Evolutionary conservation across 2,797 vertebrate species (phyloP).

Genomic region (Chelonia mydas): DNA sequence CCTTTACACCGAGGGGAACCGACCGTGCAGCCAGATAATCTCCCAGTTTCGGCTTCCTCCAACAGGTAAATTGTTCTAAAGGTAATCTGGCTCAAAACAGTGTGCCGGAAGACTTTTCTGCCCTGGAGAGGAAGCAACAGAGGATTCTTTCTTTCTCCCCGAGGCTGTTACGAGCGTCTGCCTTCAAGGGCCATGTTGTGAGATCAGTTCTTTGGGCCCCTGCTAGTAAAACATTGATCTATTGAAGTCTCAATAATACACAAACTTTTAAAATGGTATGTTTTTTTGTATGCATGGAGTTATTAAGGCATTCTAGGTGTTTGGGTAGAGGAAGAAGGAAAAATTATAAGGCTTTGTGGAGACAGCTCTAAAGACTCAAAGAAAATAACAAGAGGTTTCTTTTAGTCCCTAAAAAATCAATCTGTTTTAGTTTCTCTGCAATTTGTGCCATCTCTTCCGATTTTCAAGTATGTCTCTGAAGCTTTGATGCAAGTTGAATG

Average conservation of each 20-base stretch:
- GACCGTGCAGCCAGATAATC: neutral
- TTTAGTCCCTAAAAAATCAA: slow-evolving; percentile 43
- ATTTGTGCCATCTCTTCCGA: slow-evolving; percentile 33
- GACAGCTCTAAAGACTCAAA: neutral
- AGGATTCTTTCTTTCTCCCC: neutral
- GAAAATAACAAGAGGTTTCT: neutral
- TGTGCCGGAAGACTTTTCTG: accelerated
- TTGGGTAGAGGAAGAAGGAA: neutral
- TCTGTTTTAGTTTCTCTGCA: slow-evolving; percentile 28
- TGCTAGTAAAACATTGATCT: accelerated
- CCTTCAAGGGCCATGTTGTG: neutral
- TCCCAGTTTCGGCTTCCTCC: neutral
- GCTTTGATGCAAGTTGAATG: neutral
- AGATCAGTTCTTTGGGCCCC: neutral
- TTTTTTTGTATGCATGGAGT: neutral
- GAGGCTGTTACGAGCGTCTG: neutral
- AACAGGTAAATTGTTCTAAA: neutral
- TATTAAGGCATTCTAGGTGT: neutral
- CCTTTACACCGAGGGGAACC: accelerated
- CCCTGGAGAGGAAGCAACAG: neutral
- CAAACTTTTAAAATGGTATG: neutral
- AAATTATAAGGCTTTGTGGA: neutral
- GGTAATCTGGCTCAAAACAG: accelerated
- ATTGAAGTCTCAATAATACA: neutral
- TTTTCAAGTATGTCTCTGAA: slow-evolving; percentile 40